These are phyloP conservation scores for Hyla sarda DNA, from an alignment of 2,113 vertebrate genomes.

Conservation along the genomic window DNA sequence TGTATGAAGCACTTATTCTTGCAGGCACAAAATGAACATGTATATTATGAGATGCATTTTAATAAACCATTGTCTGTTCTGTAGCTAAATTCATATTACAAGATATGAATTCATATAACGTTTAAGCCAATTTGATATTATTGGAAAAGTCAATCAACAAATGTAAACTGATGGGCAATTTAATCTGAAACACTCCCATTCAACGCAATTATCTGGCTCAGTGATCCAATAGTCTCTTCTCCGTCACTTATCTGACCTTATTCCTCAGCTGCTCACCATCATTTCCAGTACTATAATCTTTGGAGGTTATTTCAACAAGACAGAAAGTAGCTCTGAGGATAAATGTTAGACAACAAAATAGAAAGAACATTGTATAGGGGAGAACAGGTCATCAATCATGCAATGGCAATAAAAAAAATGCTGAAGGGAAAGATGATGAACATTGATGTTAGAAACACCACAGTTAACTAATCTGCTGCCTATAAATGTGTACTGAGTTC, in stretches of 20 bases:
- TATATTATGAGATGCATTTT: neutral
- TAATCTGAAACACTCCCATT: neutral
- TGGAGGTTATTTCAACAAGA: conserved; percentile 23
- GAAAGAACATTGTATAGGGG: conserved; percentile 7
- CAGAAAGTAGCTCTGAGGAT: neutral
- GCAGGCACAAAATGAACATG: neutral
- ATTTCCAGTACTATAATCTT: conserved; percentile 22
- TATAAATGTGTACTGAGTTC: neutral
- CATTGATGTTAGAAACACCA: neutral
- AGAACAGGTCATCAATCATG: conserved; percentile 38
- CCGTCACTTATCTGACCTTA: conserved; percentile 47
- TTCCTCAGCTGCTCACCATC: neutral
- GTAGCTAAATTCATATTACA: neutral
- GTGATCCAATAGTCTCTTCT: conserved; percentile 43
- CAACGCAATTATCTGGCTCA: conserved; percentile 44
- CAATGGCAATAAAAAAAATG: neutral
- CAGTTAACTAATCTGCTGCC: neutral
- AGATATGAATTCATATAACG: neutral
- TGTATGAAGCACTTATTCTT: too few relatives aligned
- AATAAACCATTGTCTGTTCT: neutral
- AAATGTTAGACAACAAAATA: conserved; percentile 23
- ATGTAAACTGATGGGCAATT: neutral
- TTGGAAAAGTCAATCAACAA: neutral
- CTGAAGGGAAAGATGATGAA: neutral
- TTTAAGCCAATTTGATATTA: neutral